phyloP scores from a whole-genome alignment of 2,113 vertebrate species.

The Tauraco erythrolophus region DNA sequence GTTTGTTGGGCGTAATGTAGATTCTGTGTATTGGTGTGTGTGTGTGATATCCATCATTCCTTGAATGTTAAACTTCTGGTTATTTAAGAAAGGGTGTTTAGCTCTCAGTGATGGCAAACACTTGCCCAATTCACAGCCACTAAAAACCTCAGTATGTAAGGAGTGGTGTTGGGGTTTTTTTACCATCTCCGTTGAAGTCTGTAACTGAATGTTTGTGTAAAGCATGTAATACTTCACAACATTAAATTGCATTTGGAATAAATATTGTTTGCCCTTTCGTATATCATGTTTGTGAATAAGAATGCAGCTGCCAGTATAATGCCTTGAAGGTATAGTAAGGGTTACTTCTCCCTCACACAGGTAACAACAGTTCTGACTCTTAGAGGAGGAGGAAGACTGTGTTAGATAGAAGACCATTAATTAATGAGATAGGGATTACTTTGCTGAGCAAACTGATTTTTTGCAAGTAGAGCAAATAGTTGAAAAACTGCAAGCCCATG shows the following conservation, averaged over 20 bases:
- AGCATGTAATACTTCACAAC: neutral
- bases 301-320: neutral
- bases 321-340: neutral
- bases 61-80: neutral
- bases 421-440: neutral
- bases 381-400: neutral
- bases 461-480: neutral
- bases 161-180: neutral
- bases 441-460: neutral
- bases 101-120: neutral
- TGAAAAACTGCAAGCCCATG: neutral
- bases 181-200: neutral
- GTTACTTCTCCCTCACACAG: neutral
- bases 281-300: neutral
- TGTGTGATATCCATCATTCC: neutral
- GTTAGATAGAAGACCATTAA: neutral
- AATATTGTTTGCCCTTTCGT: neutral
- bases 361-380: neutral
- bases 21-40: neutral
- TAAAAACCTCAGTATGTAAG: neutral
- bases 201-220: neutral
- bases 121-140: neutral
- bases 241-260: conserved; percentile 14
- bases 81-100: neutral
- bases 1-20: neutral